These are phyloP conservation scores for Coenonympha arcania DNA, from an alignment of 2,888 invertebrate species.

Conservation along the genomic window DNA sequence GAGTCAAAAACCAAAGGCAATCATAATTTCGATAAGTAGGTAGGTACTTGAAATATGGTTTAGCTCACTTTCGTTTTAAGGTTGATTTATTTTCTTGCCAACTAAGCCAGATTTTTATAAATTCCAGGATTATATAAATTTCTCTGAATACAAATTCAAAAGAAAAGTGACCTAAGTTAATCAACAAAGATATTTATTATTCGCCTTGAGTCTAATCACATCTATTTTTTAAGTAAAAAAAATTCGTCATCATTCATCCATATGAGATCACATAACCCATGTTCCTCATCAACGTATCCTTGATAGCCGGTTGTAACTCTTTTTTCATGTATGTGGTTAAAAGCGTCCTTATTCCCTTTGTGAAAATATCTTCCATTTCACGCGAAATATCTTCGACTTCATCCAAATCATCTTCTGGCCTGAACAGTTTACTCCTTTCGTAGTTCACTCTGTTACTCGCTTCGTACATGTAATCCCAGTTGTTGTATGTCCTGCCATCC, in stretches of 20 bases:
- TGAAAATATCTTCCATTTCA: conserved; percentile 89
- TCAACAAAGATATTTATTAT: too few relatives aligned
- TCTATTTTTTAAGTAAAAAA: background rate
- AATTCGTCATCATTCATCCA: conserved; percentile 72
- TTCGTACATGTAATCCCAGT: conserved; percentile 56
- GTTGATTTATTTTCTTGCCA: background rate
- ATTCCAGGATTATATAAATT: background rate
- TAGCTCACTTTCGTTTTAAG: conserved; percentile 5
- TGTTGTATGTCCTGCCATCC: conserved; percentile 46
- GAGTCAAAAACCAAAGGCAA: too few relatives aligned
- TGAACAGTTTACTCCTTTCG: conserved; percentile 65
- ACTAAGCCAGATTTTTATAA: too few relatives aligned
- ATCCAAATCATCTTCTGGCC: conserved; percentile 71
- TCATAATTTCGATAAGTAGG: background rate
- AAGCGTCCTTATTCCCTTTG: conserved; percentile 86
- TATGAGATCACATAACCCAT: conserved; percentile 91
- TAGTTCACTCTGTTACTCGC: conserved; percentile 55
- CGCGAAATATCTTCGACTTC: conserved; percentile 80
- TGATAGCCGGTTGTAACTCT: conserved; percentile 87
- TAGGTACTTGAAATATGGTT: background rate
- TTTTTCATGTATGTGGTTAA: conserved; percentile 88
- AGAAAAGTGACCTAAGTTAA: conserved; percentile 2
- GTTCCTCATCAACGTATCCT: conserved; percentile 88
- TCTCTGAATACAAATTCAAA: background rate
- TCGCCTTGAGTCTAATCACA: too few relatives aligned